These are phyloP conservation scores for Miltochrista miniata DNA, from an alignment of 2,888 invertebrate genomes.

Conservation along the genomic window DNA sequence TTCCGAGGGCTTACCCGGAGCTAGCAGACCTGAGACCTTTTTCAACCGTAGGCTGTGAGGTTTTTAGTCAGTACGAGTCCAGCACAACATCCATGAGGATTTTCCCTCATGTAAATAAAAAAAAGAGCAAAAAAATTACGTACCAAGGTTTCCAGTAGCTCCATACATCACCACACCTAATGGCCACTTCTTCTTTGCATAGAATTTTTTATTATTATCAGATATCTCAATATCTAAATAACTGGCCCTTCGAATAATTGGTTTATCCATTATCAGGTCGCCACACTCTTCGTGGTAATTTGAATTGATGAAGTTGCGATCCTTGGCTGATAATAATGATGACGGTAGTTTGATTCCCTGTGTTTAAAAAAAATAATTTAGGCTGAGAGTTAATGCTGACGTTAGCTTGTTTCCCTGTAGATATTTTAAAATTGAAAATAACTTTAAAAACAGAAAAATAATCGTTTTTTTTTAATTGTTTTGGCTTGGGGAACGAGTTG, in stretches of 20 bases:
- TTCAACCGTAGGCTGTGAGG: too few relatives aligned
- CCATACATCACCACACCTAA: slow-evolving; percentile 61
- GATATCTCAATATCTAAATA: slow-evolving; percentile 25
- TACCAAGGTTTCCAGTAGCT: slow-evolving; percentile 13
- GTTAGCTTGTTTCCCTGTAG: slow-evolving; percentile 32
- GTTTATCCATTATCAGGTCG: slow-evolving; percentile 21
- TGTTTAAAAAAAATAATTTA: neutral
- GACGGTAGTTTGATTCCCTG: slow-evolving; percentile 34
- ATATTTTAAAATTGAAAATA: neutral
- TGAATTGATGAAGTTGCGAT: slow-evolving; percentile 62
- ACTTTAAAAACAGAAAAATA: too few relatives aligned
- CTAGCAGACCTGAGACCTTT: too few relatives aligned
- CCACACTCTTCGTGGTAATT: slow-evolving; percentile 61
- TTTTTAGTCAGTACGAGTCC: too few relatives aligned
- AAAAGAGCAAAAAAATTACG: too few relatives aligned
- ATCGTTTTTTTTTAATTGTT: too few relatives aligned
- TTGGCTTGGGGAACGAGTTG: too few relatives aligned
- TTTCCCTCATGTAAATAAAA: too few relatives aligned
- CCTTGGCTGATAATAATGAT: slow-evolving; percentile 38
- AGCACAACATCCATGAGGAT: too few relatives aligned
- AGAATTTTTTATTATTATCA: slow-evolving; percentile 42
- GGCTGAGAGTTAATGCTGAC: slow-evolving; percentile 32
- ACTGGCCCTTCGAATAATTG: too few relatives aligned
- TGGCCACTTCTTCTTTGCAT: slow-evolving; percentile 59
- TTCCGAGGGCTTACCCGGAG: too few relatives aligned